Conservation (phyloP, 2,888 invertebrate species). For the Drosophila silvestris region DNA sequence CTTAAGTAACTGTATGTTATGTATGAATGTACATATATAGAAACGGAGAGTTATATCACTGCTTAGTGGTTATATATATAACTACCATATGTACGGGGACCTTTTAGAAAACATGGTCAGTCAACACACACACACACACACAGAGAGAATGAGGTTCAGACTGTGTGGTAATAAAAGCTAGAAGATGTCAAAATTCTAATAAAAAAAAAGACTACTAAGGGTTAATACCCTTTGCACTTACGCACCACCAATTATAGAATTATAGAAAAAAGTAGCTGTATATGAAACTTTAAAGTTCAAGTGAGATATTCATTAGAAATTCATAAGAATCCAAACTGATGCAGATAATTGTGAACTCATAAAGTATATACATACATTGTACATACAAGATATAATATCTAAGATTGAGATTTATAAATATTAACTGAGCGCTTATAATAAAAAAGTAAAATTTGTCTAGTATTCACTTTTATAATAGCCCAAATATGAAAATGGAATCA, state of each 20-base stretch:
- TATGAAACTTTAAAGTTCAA: neutral
- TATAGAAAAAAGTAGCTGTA: conserved; percentile 16
- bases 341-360: neutral
- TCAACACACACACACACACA: neutral
- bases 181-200: conserved; percentile 13
- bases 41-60: conserved; percentile 23
- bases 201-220: conserved; percentile 8
- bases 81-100: neutral
- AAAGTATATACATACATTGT: neutral
- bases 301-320: neutral
- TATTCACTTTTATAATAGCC: neutral
- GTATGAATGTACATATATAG: neutral
- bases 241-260: neutral
- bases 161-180: conserved; percentile 21
- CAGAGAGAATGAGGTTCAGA: neutral
- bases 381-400: neutral
- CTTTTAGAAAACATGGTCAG: conserved; percentile 12
- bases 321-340: neutral
- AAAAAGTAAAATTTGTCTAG: neutral
- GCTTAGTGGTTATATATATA: neutral
- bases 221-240: conserved; percentile 32
- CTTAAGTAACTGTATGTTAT: conserved; percentile 50
- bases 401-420: neutral
- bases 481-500: neutral
- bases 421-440: neutral